A percentile compares a stretch with the other conserved stretches of the same genome.
These are phyloP conservation scores for Chironomus striatipennis DNA, from an alignment of 1,140 invertebrate genomes.

Conservation along the genomic window DNA sequence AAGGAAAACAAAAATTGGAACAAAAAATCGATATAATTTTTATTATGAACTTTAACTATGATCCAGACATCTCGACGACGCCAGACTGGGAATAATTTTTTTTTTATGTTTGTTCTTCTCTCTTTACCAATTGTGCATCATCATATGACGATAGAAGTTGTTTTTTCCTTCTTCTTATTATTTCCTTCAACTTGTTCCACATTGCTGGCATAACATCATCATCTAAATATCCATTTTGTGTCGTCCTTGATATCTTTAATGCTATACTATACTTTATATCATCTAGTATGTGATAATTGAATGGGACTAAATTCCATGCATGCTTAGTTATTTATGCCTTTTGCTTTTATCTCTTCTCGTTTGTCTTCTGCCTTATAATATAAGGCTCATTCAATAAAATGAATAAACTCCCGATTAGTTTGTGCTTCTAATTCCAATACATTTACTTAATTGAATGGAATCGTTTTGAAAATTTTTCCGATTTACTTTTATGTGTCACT, in stretches of 20 bases:
- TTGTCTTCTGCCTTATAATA: no score
- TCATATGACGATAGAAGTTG: not conserved
- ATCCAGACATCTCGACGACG: not conserved
- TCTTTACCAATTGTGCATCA: not conserved
- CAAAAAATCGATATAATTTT: not conserved
- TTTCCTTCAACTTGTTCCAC: not conserved
- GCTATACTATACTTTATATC: not conserved
- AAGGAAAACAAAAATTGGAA: not conserved
- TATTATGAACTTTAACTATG: constrained; percentile 2
- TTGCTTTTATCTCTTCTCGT: no score
- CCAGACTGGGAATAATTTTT: not conserved
- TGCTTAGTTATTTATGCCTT: no score
- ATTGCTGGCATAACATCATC: not conserved
- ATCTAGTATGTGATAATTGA: no score
- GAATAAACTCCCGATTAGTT: not conserved
- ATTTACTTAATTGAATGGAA: constrained; percentile 1
- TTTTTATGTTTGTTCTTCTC: not conserved
- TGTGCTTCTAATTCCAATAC: not conserved
- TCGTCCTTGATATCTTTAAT: constrained; percentile 11
- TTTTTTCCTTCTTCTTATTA: not conserved
- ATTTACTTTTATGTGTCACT: not conserved
- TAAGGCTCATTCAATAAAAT: not conserved
- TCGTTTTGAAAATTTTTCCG: not conserved
- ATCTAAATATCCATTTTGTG: not conserved
- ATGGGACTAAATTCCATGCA: no score